These are phyloP conservation scores for Ctenomys sociabilis DNA, from an alignment of 2,113 vertebrate species.

Conservation along the genomic window DNA sequence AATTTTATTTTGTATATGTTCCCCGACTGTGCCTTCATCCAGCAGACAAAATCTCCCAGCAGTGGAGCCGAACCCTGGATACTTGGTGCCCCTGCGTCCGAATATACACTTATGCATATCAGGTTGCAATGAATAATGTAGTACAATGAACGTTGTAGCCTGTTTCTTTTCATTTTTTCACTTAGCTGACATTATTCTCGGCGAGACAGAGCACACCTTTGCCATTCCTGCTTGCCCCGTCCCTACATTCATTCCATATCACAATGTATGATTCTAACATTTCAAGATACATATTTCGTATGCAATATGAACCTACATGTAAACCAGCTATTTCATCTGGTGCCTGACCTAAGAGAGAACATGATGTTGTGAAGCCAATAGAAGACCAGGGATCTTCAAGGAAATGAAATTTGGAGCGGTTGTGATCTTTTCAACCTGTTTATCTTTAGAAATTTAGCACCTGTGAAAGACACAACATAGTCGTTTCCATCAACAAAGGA, in stretches of 20 bases:
- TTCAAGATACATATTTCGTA: background rate
- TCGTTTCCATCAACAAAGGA: background rate
- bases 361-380: background rate
- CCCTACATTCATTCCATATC: background rate
- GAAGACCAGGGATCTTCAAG: background rate
- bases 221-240: background rate
- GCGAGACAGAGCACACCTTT: background rate
- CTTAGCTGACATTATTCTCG: background rate
- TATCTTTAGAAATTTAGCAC: background rate
- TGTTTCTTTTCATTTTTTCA: background rate
- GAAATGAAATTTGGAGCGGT: background rate
- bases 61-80: background rate
- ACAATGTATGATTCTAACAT: background rate
- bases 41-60: too few relatives aligned
- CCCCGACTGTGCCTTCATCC: background rate
- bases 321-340: background rate
- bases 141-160: background rate
- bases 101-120: background rate
- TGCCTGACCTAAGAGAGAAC: background rate
- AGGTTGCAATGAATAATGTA: background rate
- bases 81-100: background rate
- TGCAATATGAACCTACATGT: background rate
- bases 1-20: background rate
- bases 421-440: background rate
- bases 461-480: background rate